Evolutionary conservation across 2,888 invertebrate species (phyloP).

Genomic region (Xestoiulus laeticollis): DNA sequence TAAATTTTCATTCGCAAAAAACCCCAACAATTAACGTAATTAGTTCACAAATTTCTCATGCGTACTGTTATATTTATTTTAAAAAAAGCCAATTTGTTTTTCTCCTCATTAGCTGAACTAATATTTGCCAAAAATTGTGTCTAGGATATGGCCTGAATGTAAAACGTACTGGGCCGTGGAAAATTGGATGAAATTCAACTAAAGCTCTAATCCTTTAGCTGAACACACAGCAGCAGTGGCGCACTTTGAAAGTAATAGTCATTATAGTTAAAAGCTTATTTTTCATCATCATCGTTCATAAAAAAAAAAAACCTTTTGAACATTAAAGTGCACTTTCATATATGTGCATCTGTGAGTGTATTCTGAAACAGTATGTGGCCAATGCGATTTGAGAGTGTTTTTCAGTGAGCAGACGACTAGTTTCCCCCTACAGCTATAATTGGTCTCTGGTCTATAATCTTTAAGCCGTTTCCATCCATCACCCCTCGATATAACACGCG

Average conservation of each 20-base stretch:
- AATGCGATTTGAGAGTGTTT: background rate
- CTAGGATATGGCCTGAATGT: background rate
- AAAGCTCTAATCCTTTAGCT: background rate
- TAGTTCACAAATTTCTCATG: background rate
- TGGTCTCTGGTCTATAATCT: conserved; percentile 39
- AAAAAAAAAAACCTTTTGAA: conserved; percentile 11
- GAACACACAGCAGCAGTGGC: background rate
- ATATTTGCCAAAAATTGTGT: background rate
- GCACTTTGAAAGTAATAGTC: conserved; percentile 24
- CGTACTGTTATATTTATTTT: background rate
- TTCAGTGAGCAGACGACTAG: background rate
- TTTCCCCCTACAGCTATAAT: background rate
- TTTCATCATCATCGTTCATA: conserved; percentile 40
- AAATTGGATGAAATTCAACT: background rate
- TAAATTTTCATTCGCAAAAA: background rate
- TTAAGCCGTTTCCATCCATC: conserved; percentile 41
- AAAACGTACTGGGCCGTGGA: background rate
- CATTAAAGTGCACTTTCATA: conserved; percentile 35
- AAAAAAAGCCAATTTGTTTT: conserved; percentile 1
- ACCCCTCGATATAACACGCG: background rate
- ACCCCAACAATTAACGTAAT: background rate
- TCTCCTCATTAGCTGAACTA: conserved; percentile 33
- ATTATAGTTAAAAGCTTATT: conserved; percentile 43
- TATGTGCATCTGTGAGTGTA: background rate
- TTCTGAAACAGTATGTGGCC: conserved; percentile 7